Evolutionary conservation across 1,140 invertebrate species (phyloP), one percentile per base, ranked within the genome.

Genomic region (Aporrectodea caliginosa): DNA sequence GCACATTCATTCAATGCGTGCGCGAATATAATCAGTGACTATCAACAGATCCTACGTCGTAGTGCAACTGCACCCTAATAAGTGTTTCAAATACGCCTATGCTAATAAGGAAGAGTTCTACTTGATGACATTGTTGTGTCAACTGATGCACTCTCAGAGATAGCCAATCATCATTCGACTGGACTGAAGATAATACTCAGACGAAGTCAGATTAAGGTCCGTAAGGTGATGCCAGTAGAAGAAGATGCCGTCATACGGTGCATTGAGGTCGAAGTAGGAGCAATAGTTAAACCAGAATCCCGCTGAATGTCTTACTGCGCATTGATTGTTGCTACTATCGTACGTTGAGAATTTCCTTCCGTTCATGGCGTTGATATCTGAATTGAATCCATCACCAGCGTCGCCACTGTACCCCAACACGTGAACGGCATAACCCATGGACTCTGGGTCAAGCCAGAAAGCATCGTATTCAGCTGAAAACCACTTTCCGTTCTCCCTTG

Each of bases 211-310:
- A 22, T 58, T 58, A 6, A 58, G 43, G 22, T 58, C 43, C 6
- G 43, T 22, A 58, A 58, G 43, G 22, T 58, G 43, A 58, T 58
- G 43, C 43, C 43, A 58, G 22, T 58, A 58, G 43, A 58, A 58
- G 22, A 12, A 58, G 6, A 12, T 6, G 22, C 43, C 14, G 6
- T 22, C 73, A 22, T 74, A 74, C 2, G 73, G 73, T 30, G 73
- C 73, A 22, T 74, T 74, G 73, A 74, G 73, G 30, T 74, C 34
- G 33, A 74, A 74, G 33, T 34, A 33, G 30, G 1, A 74, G 29
- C 73, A 74, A 16, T 33, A 30, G 6, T n/a, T 74, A 30, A 74
- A 31, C 73, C 73, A 74, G 31, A 31, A 74, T 2, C 73, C 73
- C 22, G 6, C 43, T 58, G 43, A 74, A 22, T 33, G 29, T 74